Base-by-base conservation (phyloP, 2,113 vertebrate species). In the Pangasianodon hypophthalmus region DNA sequence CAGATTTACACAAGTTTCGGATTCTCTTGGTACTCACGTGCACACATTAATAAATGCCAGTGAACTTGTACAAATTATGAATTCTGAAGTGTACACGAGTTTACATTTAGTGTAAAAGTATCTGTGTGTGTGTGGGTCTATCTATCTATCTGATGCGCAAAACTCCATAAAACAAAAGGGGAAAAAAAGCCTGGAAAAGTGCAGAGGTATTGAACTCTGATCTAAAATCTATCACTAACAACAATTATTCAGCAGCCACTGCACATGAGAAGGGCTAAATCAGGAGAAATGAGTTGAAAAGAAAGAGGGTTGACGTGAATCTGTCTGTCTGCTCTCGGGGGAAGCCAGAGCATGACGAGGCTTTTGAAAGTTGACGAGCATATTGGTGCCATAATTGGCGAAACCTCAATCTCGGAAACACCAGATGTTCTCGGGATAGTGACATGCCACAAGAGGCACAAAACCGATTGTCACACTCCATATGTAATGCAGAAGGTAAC, bases 341-440 rank as follows among this genome's bases (percentile, higher is more conserved):
- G 46, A 50, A 29, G 26, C 46, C 26, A 7, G 77, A 77, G 21
- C 41, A 24, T 37, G 37, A 1, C 7, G 24, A 77, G 4, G 44
- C 75, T 48, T 54, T 54, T 54, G 52, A 13, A 54, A 54, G 1
- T n/a, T 14, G 77, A 14, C 6, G 26, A 80, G 26, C 46, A 50
- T 50, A 80, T 80, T 29, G 77, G 4, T 50, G 77, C 77, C 77
- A 14, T 50, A 80, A 80, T 80, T 80, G 46, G 77, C 46, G 5
- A 80, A 80, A 79, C 75, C 75, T 48, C 44, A 19, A 79, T 79
- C 44, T 48, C 44, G 10, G 75, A 29, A 48, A 50, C 13, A 16
- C 26, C 77, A 50, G 77, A 50, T 80, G 77, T 80, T 80, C 13
- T 79, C n/a, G 75, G 75, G 44, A 79, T 26, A 48, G 75, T 79